Conservation (phyloP, 2,888 invertebrate species). For the Platycnemis pennipes region DNA sequence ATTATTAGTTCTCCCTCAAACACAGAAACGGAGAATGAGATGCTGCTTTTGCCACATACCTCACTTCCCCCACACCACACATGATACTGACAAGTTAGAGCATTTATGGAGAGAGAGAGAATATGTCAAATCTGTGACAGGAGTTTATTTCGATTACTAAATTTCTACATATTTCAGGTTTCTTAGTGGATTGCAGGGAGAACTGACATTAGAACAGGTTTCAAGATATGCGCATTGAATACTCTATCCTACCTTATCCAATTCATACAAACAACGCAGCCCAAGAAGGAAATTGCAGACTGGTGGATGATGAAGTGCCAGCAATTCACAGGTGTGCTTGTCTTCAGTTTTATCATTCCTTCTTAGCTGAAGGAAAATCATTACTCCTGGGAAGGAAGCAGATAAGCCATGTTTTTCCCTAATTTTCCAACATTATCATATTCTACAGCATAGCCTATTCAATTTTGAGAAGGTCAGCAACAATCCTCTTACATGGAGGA, state of each 20-base stretch:
- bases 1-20: neutral
- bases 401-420: conserved; percentile 46
- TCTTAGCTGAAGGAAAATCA: conserved; percentile 43
- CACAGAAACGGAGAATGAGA: neutral
- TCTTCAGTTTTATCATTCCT: conserved; percentile 35
- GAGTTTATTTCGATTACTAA: neutral
- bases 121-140: neutral
- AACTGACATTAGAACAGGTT: neutral
- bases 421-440: neutral
- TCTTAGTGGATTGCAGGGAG: neutral
- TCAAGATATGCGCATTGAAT: neutral
- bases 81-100: neutral
- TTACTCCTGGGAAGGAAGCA: conserved; percentile 49
- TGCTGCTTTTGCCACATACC: neutral
- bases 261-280: conserved; percentile 42
- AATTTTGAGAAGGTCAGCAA: neutral
- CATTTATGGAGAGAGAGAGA: neutral
- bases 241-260: conserved; percentile 45
- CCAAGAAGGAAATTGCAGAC: conserved; percentile 14
- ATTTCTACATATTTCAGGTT: neutral
- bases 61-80: neutral
- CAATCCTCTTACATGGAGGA: neutral
- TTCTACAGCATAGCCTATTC: neutral
- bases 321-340: conserved; percentile 37
- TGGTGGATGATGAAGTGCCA: conserved; percentile 29